A percentile compares a stretch with the other conserved stretches of the same genome.
Conservation (phyloP, 2,797 vertebrate species). For the Pempheris klunzingeri region DNA sequence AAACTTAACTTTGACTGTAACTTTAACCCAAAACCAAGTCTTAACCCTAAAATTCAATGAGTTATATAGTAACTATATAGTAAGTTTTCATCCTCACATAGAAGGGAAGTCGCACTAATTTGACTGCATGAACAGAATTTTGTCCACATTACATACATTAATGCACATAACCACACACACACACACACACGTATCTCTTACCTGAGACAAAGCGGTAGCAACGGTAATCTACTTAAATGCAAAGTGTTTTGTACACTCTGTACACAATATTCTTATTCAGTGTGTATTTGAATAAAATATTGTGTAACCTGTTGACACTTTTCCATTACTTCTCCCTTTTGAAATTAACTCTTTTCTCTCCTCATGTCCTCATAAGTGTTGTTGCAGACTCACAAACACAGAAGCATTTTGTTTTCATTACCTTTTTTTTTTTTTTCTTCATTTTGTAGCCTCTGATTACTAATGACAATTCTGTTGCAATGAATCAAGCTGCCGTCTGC, state of each 20-base stretch:
- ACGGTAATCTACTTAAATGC: slow-evolving; percentile 19
- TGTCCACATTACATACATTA: neutral
- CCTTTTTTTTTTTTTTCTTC: slow-evolving; percentile 36
- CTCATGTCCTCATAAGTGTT: slow-evolving; percentile 58
- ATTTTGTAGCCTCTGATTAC: slow-evolving; percentile 53
- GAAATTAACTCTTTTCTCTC: slow-evolving; percentile 51
- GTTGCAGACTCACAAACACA: neutral
- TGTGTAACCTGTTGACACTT: slow-evolving; percentile 87
- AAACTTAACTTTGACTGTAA: neutral
- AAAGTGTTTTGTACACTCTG: slow-evolving; percentile 10
- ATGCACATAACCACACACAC: neutral
- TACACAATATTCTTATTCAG: slow-evolving; percentile 97
- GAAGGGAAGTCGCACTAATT: neutral
- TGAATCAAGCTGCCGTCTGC: slow-evolving; percentile 58
- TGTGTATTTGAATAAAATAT: slow-evolving; percentile 95
- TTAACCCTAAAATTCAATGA: neutral
- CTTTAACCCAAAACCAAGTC: neutral
- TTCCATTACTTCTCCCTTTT: slow-evolving; percentile 57
- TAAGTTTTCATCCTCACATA: neutral
- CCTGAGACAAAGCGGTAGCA: too few relatives aligned
- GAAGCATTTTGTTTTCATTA: slow-evolving; percentile 33
- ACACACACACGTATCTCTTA: neutral
- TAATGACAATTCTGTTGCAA: slow-evolving; percentile 36
- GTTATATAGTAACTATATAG: neutral
- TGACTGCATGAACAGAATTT: neutral